Evolutionary conservation across 2,888 invertebrate species (phyloP).

Genomic region (Tillus elongatus): DNA sequence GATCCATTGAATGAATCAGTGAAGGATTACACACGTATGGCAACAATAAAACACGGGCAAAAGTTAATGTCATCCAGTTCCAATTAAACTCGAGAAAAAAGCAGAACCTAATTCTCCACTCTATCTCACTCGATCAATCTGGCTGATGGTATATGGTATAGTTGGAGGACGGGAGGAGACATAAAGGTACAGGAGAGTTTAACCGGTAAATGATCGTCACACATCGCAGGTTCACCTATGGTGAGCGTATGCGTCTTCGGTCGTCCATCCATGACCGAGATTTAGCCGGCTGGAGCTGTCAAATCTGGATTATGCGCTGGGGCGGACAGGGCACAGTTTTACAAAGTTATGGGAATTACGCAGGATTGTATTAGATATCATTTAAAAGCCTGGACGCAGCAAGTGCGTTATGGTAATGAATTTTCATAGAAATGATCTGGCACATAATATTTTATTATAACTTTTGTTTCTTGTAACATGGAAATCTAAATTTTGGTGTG

Average conservation of each 20-base stretch:
- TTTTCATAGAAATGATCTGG: no score
- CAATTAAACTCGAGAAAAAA: slow-evolving; percentile 23
- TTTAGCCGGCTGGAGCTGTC: slow-evolving; percentile 20
- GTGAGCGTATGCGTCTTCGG: slow-evolving; percentile 14
- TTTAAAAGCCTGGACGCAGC: no score
- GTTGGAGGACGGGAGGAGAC: slow-evolving; percentile 15
- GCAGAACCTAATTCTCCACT: slow-evolving; percentile 18
- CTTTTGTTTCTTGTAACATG: no score
- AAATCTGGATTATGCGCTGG: no score
- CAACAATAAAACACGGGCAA: slow-evolving; percentile 17
- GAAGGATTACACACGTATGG: slow-evolving; percentile 1
- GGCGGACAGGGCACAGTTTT: no score
- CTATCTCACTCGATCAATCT: slow-evolving; percentile 26
- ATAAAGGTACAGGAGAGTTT: slow-evolving; percentile 21
- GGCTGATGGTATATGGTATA: slow-evolving; percentile 8
- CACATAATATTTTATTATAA: no score
- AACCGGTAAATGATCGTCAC: slow-evolving; percentile 38
- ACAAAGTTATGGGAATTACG: no score
- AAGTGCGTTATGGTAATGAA: no score
- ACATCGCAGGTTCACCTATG: slow-evolving; percentile 32
- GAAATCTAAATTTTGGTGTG: no score
- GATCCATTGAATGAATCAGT: neutral
- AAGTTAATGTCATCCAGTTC: slow-evolving; percentile 23
- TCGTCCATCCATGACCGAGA: slow-evolving; percentile 21
- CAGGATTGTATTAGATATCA: neutral